Evolutionary conservation across 92 coral and sea anemone species (phyloP).

Genomic region (Metridium senile): DNA sequence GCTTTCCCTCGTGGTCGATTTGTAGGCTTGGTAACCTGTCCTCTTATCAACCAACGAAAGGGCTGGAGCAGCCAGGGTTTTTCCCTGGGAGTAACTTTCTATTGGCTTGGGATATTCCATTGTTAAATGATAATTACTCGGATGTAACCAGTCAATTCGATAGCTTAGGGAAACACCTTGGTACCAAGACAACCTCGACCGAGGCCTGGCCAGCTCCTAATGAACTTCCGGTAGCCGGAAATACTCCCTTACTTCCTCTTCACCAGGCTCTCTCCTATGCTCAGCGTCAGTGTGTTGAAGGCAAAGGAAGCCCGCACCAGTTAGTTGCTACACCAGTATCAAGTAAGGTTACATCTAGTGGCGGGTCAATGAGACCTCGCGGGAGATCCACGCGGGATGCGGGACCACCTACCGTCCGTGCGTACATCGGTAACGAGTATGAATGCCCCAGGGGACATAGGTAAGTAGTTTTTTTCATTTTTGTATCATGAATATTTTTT

Average conservation of each 20-base stretch:
- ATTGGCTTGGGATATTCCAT: constrained; percentile 98
- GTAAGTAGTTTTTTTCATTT: constrained; percentile 37
- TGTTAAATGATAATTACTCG: constrained; percentile 77
- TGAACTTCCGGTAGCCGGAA: constrained; percentile 86
- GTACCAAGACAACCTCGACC: constrained; percentile 74
- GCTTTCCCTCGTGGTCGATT: constrained; percentile 95
- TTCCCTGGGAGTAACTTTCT: constrained; percentile 96
- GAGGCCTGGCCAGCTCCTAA: constrained; percentile 99
- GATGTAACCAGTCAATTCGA: constrained; percentile 92
- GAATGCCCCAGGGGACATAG: constrained; percentile 99
- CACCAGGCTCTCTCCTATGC: constrained; percentile 92
- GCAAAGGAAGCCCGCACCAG: constrained; percentile 61
- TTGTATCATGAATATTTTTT: no score
- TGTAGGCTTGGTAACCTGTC: constrained; percentile 90
- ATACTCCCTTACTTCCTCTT: constrained; percentile 82
- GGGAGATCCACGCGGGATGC: constrained; percentile 86
- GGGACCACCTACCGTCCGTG: constrained; percentile 80
- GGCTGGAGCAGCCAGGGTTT: constrained; percentile 95
- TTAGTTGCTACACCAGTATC: constrained; percentile 49
- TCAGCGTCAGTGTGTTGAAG: constrained; percentile 82
- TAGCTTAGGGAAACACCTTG: constrained; percentile 85
- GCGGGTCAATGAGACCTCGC: constrained; percentile 70
- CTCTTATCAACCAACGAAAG: constrained; percentile 87
- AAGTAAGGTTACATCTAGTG: constrained; percentile 58
- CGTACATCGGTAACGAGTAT: constrained; percentile 94